Evolutionary conservation across 92 coral and sea anemone species (phyloP).

Genomic region (Scolanthus callimorphus): DNA sequence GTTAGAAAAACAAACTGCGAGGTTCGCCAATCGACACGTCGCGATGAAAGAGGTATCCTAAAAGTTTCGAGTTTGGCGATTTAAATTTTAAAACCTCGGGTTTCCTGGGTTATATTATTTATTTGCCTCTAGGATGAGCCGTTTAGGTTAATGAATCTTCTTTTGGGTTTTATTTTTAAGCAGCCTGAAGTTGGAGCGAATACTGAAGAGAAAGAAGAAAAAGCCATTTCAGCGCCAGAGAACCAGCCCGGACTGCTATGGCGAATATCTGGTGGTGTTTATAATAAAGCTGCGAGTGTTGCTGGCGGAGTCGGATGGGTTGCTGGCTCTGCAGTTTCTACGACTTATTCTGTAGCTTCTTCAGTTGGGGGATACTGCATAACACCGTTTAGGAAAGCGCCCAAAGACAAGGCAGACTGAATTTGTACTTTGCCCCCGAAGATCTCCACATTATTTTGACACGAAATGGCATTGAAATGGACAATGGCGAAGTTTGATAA

Average conservation of each 20-base stretch:
- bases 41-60: too few relatives aligned
- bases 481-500: too few relatives aligned
- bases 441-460: too few relatives aligned
- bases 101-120: too few relatives aligned
- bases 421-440: conserved; percentile 4
- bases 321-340: conserved; percentile 92
- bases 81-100: too few relatives aligned
- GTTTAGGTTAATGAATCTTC: too few relatives aligned
- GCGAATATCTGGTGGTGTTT: conserved; percentile 91
- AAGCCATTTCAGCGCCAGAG: conserved; percentile 18
- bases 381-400: conserved; percentile 76
- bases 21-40: too few relatives aligned
- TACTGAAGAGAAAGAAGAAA: conserved; percentile 11
- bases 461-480: too few relatives aligned
- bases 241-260: conserved; percentile 70
- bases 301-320: conserved; percentile 99
- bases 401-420: conserved; percentile 84
- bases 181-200: conserved; percentile 13
- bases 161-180: neutral
- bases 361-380: conserved; percentile 84
- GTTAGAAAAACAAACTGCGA: too few relatives aligned
- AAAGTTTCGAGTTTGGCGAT: too few relatives aligned
- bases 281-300: conserved; percentile 80
- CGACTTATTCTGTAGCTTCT: conserved; percentile 71
- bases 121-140: too few relatives aligned